A percentile compares a stretch with the other conserved stretches of the same genome.
Evolutionary conservation across 1,140 invertebrate species (phyloP).

Genomic region (Pseudomyrmex gracilis): DNA sequence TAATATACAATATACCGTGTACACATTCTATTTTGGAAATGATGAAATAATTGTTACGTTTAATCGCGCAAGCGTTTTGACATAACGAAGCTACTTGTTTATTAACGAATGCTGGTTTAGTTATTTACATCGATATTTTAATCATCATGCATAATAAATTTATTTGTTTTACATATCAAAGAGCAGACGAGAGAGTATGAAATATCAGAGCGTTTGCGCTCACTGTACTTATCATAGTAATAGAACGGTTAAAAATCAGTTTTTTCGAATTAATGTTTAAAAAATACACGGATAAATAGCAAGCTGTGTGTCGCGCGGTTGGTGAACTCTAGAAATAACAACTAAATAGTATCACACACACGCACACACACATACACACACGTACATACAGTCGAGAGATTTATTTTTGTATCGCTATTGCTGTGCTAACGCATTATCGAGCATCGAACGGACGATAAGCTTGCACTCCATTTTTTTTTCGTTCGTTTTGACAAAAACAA

Average conservation of each 20-base stretch:
- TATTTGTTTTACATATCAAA: not conserved
- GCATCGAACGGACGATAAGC: slow-evolving; percentile 39
- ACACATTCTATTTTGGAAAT: slow-evolving; percentile 1
- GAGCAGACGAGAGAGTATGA: not conserved
- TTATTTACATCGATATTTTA: slow-evolving; percentile 7
- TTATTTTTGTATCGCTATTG: slow-evolving; percentile 38
- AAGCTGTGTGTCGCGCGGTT: not conserved
- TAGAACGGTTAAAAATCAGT: not conserved
- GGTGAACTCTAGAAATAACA: not conserved
- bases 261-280: not conserved
- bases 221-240: not conserved
- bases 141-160: not conserved
- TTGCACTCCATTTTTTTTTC: slow-evolving; percentile 46
- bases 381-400: not conserved
- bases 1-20: not conserved
- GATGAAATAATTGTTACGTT: slow-evolving; percentile 11
- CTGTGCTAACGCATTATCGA: slow-evolving; percentile 37
- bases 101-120: slow-evolving; percentile 42
- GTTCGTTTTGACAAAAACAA: not conserved
- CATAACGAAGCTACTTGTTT: slow-evolving; percentile 37
- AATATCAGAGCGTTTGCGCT: not conserved
- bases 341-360: slow-evolving; percentile 31
- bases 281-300: not conserved
- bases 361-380: slow-evolving; percentile 16
- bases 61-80: slow-evolving; percentile 23